Conservation (phyloP, 2,888 invertebrate species). For the Zygothrica quintamaculata region DNA sequence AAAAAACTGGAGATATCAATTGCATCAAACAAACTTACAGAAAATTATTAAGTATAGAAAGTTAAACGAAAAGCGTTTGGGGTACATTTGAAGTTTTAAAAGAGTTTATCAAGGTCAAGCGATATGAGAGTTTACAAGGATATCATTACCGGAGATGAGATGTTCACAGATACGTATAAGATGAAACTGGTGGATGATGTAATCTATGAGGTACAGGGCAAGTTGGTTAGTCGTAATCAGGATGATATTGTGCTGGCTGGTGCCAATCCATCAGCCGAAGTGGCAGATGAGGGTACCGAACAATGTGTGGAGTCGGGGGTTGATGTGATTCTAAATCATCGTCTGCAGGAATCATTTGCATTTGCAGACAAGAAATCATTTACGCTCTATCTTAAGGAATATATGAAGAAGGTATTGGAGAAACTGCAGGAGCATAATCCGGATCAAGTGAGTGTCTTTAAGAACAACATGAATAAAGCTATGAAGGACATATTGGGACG, state of each 20-base stretch:
- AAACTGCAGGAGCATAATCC: conserved; percentile 92
- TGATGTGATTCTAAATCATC: conserved; percentile 96
- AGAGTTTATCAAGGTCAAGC: too few species aligned
- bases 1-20: too few species aligned
- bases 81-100: too few species aligned
- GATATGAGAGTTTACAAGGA: conserved; percentile 97
- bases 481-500: conserved; percentile 95
- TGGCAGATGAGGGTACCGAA: conserved; percentile 92
- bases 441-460: conserved; percentile 94
- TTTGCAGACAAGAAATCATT: conserved; percentile 96
- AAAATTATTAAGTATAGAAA: background rate
- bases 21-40: too few species aligned
- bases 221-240: conserved; percentile 89
- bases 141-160: conserved; percentile 98
- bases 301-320: conserved; percentile 91
- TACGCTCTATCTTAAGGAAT: conserved; percentile 96
- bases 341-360: conserved; percentile 93
- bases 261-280: conserved; percentile 97
- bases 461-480: conserved; percentile 95
- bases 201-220: conserved; percentile 96
- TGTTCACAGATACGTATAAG: conserved; percentile 98
- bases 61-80: too few species aligned
- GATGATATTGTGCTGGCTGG: conserved; percentile 92
- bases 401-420: conserved; percentile 96
- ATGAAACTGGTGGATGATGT: conserved; percentile 96